These are phyloP conservation scores for Eubasilissa regina DNA, from an alignment of 1,140 invertebrate genomes.

Conservation along the genomic window DNA sequence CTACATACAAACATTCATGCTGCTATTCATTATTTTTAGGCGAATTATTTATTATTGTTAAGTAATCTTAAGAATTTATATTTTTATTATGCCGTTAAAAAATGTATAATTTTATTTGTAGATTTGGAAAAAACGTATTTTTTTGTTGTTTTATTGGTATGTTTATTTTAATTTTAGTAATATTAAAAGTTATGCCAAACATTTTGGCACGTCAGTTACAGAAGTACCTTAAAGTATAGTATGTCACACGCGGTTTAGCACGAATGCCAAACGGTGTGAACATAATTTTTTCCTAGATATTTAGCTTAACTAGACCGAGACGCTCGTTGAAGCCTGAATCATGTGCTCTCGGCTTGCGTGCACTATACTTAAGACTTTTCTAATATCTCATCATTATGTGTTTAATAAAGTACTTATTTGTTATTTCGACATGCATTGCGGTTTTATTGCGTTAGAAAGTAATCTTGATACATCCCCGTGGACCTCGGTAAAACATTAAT, in stretches of 20 bases:
- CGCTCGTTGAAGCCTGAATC: conserved; percentile 16
- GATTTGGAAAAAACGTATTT: background rate
- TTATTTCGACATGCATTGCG: conserved; percentile 14
- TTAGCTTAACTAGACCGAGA: conserved; percentile 4
- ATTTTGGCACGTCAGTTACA: conserved; percentile 49
- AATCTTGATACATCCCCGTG: background rate
- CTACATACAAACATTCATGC: conserved; percentile 56
- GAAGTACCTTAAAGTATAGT: conserved; percentile 45
- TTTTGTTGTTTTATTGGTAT: conserved; percentile 20
- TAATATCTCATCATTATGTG: conserved; percentile 24
- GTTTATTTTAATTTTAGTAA: conserved; percentile 1
- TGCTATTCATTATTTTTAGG: conserved; percentile 36
- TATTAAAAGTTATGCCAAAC: conserved; percentile 11
- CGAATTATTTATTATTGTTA: background rate
- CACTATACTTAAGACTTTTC: conserved; percentile 13
- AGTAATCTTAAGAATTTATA: too few relatives aligned
- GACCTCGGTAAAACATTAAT: too few relatives aligned
- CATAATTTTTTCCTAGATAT: conserved; percentile 20
- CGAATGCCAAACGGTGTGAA: conserved; percentile 17
- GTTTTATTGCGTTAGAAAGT: conserved; percentile 31
- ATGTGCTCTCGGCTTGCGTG: background rate
- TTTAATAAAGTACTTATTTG: conserved; percentile 14
- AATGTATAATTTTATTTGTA: background rate
- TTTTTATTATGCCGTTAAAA: too few relatives aligned
- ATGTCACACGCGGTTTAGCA: background rate